phyloP scores from a whole-genome alignment of 2,888 invertebrate genomes.

The Watsonalla cultraria region DNA sequence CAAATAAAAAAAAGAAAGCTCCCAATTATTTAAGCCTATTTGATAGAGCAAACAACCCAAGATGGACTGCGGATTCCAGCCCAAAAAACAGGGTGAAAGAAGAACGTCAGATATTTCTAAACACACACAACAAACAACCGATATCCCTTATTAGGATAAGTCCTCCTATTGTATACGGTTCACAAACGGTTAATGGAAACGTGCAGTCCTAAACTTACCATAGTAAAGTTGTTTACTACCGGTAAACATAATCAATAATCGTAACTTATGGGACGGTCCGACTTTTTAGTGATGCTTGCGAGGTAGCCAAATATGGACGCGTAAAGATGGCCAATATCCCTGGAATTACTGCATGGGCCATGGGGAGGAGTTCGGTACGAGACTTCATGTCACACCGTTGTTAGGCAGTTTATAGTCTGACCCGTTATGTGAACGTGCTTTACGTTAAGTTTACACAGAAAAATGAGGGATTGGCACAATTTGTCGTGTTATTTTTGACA shows the following conservation, averaged over 20 bases:
- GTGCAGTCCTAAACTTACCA: conserved; percentile 40
- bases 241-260: conserved; percentile 72
- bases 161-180: not conserved
- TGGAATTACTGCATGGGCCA: conserved; percentile 18
- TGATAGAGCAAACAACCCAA: too few species aligned
- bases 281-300: conserved; percentile 57
- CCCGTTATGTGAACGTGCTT: not conserved
- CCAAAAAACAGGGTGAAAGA: too few species aligned
- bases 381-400: conserved; percentile 2
- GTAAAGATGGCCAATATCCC: conserved; percentile 36
- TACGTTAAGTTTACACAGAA: too few species aligned
- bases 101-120: too few species aligned
- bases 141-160: too few species aligned
- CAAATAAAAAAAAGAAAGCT: too few species aligned
- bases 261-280: conserved; percentile 56
- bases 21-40: too few species aligned
- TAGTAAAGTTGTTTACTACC: conserved; percentile 65
- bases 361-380: conserved; percentile 16
- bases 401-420: not conserved
- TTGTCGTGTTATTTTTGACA: too few species aligned
- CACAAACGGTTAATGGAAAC: conserved; percentile 37
- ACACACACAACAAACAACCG: too few species aligned
- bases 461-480: too few species aligned
- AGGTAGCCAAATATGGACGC: conserved; percentile 46
- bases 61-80: too few species aligned